A percentile compares a stretch with the other conserved stretches of the same genome.
Conservation (phyloP, 2,888 invertebrate genomes). For the Noctua pronuba region DNA sequence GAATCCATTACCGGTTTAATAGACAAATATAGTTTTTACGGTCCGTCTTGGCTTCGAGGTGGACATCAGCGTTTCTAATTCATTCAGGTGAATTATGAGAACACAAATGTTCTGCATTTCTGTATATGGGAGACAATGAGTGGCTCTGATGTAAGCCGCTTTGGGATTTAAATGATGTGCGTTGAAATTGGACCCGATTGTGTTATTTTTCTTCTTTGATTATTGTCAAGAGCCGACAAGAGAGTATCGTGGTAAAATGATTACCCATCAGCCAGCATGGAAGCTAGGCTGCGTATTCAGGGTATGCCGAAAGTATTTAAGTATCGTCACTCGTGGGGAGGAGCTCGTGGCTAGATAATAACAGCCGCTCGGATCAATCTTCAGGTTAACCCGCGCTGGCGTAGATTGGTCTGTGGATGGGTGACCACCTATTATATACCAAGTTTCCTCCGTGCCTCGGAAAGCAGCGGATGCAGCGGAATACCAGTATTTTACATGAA, state of each 20-base stretch:
- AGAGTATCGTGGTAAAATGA: no score
- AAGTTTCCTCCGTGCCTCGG: no score
- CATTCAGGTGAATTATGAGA: constrained; percentile 43
- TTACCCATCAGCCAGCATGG: background rate
- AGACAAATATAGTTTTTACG: constrained; percentile 24
- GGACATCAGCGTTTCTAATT: constrained; percentile 45
- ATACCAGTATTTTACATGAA: no score
- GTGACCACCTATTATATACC: no score
- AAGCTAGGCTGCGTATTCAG: background rate
- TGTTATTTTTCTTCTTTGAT: background rate
- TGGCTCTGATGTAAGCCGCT: constrained; percentile 33
- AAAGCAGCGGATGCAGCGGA: no score
- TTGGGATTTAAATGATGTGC: constrained; percentile 25
- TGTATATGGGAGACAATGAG: constrained; percentile 57
- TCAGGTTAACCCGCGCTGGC: no score
- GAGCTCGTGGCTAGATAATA: no score
- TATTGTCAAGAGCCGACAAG: background rate
- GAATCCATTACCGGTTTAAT: constrained; percentile 10
- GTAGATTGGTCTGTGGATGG: no score
- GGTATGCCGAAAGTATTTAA: background rate
- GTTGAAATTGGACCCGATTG: constrained; percentile 21
- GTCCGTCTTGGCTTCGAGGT: constrained; percentile 10
- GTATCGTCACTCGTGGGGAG: background rate
- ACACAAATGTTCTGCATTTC: constrained; percentile 43
- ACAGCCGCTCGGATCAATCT: no score